Percentiles rank a stretch among this genome's conserved stretches.
Evolutionary conservation across 2,113 vertebrate species (phyloP).

Genomic region (Dendrocopos noguchii): DNA sequence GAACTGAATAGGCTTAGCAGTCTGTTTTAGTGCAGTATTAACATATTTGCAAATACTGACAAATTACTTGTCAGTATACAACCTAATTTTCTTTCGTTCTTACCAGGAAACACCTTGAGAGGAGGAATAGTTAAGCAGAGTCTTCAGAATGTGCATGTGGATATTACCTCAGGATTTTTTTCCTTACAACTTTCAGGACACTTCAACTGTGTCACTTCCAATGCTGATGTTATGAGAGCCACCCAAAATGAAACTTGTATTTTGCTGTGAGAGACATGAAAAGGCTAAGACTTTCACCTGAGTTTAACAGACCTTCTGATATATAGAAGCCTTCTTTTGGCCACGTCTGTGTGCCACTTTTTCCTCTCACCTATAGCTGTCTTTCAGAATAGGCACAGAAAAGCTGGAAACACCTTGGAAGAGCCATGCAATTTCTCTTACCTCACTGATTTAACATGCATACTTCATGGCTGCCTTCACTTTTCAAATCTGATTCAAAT

Average conservation of each 20-base stretch:
- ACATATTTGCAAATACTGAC: not conserved
- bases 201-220: not conserved
- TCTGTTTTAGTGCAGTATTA: not conserved
- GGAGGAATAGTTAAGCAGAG: not conserved
- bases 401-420: not conserved
- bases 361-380: not conserved
- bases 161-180: not conserved
- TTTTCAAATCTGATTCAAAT: not conserved
- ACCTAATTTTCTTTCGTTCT: not conserved
- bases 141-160: not conserved
- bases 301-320: not conserved
- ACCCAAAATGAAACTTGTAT: not conserved
- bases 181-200: not conserved
- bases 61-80: not conserved
- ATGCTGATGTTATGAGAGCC: not conserved
- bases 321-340: not conserved
- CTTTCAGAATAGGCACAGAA: not conserved
- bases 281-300: not conserved
- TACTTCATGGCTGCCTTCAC: not conserved
- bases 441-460: not conserved
- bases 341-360: not conserved
- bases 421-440: not conserved
- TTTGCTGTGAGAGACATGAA: not conserved
- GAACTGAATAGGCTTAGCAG: not conserved
- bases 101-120: not conserved